These are phyloP conservation scores for Drosophila navojoa DNA, from an alignment of 1,140 invertebrate species.

Conservation along the genomic window DNA sequence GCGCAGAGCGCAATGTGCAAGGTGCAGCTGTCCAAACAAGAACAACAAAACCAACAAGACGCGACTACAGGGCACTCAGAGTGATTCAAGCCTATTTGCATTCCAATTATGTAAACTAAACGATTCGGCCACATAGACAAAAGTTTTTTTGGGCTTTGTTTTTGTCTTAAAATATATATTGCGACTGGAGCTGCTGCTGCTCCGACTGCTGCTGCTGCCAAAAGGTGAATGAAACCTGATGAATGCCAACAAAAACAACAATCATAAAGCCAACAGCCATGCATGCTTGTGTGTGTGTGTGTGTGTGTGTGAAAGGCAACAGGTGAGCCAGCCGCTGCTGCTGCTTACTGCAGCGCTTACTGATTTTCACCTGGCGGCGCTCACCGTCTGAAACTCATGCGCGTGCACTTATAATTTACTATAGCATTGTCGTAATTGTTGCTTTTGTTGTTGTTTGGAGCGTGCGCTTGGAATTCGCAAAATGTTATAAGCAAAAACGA, in stretches of 20 bases:
- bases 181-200: not conserved
- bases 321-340: constrained; percentile 57
- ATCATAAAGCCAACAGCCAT: constrained; percentile 10
- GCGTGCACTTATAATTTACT: constrained; percentile 38
- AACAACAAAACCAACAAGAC: constrained; percentile 5
- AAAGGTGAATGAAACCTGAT: constrained; percentile 82
- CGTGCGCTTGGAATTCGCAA: constrained; percentile 77
- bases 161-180: constrained; percentile 19
- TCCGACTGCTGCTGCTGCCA: constrained; percentile 18
- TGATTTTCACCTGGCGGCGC: constrained; percentile 66
- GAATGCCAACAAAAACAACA: constrained; percentile 71
- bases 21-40: constrained; percentile 33
- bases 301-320: constrained; percentile 38
- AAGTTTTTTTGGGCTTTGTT: constrained; percentile 10
- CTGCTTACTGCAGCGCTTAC: constrained; percentile 59
- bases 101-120: constrained; percentile 50
- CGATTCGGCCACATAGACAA: constrained; percentile 13
- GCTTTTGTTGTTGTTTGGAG: constrained; percentile 41
- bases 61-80: not conserved
- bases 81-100: constrained; percentile 27
- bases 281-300: not conserved
- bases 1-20: constrained; percentile 11
- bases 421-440: constrained; percentile 21
- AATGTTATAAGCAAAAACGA: constrained; percentile 67
- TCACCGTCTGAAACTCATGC: constrained; percentile 9